A percentile compares a stretch with the other conserved stretches of the same genome.
phyloP scores from a whole-genome alignment of 2,113 vertebrate genomes.

The Montifringilla adamsi region DNA sequence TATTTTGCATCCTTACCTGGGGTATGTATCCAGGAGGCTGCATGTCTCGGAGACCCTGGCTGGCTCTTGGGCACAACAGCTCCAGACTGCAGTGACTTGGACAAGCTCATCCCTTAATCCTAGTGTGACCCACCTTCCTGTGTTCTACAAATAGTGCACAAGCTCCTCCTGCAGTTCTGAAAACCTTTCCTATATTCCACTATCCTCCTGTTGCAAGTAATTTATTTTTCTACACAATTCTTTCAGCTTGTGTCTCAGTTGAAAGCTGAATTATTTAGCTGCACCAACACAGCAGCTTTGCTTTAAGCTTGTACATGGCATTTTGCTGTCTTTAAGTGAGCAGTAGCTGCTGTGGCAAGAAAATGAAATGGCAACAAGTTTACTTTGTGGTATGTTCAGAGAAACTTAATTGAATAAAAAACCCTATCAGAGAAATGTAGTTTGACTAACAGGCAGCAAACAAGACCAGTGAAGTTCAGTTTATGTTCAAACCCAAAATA shows the following conservation, averaged over 20 bases:
- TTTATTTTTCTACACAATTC: background rate
- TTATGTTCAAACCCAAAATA: background rate
- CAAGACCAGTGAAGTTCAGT: background rate
- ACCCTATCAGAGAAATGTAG: background rate
- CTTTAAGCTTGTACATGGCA: background rate
- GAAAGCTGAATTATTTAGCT: background rate
- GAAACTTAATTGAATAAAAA: background rate
- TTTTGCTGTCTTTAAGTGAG: background rate
- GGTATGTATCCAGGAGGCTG: background rate
- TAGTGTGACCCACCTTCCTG: background rate
- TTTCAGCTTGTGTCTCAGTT: background rate
- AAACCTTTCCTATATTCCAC: background rate
- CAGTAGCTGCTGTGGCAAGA: background rate
- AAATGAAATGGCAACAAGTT: background rate
- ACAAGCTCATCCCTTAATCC: conserved; percentile 11
- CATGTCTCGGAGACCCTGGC: background rate
- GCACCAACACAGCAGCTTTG: background rate
- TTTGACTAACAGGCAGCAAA: background rate
- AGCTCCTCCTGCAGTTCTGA: background rate
- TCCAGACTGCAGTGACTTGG: background rate
- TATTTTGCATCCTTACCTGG: rapidly evolving
- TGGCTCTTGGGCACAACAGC: background rate
- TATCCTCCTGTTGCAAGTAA: background rate
- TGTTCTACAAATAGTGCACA: background rate
- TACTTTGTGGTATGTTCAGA: background rate